phyloP scores from a whole-genome alignment of 2,797 vertebrate genomes.

The Acanthornis magna region DNA sequence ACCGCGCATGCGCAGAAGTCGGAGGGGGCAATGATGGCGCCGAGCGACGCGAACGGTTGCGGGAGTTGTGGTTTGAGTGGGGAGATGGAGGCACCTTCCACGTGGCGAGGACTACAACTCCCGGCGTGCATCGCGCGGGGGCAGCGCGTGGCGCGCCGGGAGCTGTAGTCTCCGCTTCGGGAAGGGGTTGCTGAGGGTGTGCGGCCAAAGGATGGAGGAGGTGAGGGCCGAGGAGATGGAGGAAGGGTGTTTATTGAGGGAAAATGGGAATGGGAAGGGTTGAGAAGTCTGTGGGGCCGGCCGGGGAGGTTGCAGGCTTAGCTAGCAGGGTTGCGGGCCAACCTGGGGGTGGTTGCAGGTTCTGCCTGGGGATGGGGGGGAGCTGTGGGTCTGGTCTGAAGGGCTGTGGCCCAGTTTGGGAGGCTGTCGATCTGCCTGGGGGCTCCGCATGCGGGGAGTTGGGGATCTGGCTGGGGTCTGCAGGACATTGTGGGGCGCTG shows the following conservation, averaged over 20 bases:
- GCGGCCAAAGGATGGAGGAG: neutral
- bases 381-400: accelerated
- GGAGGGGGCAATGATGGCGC: neutral
- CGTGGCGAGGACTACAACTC: conserved; percentile 36
- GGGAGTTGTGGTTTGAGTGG: neutral
- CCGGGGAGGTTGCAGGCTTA: neutral
- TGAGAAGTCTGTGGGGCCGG: accelerated
- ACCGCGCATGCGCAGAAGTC: neutral
- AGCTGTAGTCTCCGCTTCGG: conserved; percentile 43
- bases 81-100: neutral
- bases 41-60: neutral
- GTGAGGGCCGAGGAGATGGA: neutral
- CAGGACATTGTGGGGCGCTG: neutral
- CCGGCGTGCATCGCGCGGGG: neutral
- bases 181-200: neutral
- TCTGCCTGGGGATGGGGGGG: neutral
- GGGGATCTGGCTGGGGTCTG: neutral
- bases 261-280: neutral
- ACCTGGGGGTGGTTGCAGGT: neutral
- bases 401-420: neutral
- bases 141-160: neutral
- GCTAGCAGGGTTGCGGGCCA: neutral
- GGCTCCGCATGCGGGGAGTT: neutral
- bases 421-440: too few relatives aligned
- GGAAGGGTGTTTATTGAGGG: neutral